Percentiles rank a stretch among this genome's conserved stretches.
These are phyloP conservation scores for Tragulus kanchil DNA, from an alignment of 2,113 vertebrate genomes.

Conservation along the genomic window DNA sequence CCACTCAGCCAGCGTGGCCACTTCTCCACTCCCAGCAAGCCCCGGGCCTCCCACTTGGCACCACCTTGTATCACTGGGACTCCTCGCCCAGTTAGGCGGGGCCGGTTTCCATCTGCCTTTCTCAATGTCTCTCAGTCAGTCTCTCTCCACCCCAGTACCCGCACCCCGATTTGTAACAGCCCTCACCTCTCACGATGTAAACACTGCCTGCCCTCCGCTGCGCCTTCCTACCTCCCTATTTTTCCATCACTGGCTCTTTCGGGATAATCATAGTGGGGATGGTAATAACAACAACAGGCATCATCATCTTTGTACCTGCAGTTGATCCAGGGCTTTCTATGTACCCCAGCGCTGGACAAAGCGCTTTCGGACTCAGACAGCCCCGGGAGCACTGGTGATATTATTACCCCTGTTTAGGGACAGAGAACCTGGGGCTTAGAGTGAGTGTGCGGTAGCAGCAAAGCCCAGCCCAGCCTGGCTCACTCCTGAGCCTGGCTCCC, in stretches of 20 bases:
- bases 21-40: conserved; percentile 5
- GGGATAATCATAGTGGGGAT: background rate
- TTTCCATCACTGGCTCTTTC: background rate
- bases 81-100: conserved; percentile 69
- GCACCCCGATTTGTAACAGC: conserved; percentile 58
- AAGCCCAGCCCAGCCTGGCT: background rate
- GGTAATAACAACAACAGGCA: background rate
- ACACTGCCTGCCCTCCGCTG: conserved; percentile 14
- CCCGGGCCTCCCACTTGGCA: conserved; percentile 34
- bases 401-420: background rate
- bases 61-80: background rate
- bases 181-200: conserved; percentile 21
- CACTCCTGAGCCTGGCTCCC: background rate
- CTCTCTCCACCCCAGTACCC: conserved; percentile 63
- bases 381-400: background rate
- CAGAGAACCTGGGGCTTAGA: background rate
- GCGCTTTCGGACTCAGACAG: background rate
- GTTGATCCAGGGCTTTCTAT: background rate
- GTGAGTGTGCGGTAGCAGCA: too few relatives aligned
- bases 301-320: background rate
- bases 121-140: conserved; percentile 69
- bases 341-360: background rate
- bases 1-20: background rate
- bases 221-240: conserved; percentile 7
- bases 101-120: conserved; percentile 75